Evolutionary conservation across 2,888 invertebrate genomes (phyloP).

Genomic region (Holacanthella duospinosa): DNA sequence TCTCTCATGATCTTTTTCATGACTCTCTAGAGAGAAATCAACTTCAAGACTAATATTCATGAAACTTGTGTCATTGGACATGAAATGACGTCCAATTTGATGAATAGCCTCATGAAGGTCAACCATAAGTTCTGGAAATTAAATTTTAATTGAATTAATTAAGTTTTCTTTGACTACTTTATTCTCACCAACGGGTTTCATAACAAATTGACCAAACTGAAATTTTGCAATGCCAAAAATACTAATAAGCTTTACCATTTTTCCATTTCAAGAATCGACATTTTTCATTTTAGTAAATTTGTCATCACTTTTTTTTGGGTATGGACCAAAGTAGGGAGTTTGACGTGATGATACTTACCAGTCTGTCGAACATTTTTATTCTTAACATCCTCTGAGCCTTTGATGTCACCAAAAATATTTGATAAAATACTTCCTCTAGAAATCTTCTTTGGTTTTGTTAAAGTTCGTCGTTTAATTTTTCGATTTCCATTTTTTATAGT

Average conservation of each 20-base stretch:
- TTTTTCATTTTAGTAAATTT: too few species aligned
- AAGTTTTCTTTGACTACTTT: background rate
- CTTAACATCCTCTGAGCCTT: slow-evolving; percentile 68
- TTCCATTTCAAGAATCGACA: too few species aligned
- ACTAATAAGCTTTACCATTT: too few species aligned
- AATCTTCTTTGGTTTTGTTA: slow-evolving; percentile 96
- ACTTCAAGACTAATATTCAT: slow-evolving; percentile 65
- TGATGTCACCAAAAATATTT: slow-evolving; percentile 64
- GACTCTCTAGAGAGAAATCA: slow-evolving; percentile 92
- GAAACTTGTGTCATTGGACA: slow-evolving; percentile 76
- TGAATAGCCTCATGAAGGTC: slow-evolving; percentile 91
- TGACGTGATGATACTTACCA: slow-evolving; percentile 42
- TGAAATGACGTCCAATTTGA: slow-evolving; percentile 86
- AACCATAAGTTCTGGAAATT: slow-evolving; percentile 69
- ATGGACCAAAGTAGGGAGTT: too few species aligned
- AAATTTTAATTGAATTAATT: slow-evolving; percentile 6
- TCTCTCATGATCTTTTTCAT: slow-evolving; percentile 83
- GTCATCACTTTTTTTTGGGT: too few species aligned
- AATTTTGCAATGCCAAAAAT: background rate
- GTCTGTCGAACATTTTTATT: slow-evolving; percentile 97
- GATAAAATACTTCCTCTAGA: slow-evolving; percentile 53
- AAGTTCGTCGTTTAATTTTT: slow-evolving; percentile 32
- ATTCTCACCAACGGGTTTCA: background rate
- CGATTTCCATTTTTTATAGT: slow-evolving; percentile 19
- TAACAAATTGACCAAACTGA: background rate